Base-by-base conservation (phyloP, 2,888 invertebrate genomes). In the Leptinotarsa tumamoca region DNA sequence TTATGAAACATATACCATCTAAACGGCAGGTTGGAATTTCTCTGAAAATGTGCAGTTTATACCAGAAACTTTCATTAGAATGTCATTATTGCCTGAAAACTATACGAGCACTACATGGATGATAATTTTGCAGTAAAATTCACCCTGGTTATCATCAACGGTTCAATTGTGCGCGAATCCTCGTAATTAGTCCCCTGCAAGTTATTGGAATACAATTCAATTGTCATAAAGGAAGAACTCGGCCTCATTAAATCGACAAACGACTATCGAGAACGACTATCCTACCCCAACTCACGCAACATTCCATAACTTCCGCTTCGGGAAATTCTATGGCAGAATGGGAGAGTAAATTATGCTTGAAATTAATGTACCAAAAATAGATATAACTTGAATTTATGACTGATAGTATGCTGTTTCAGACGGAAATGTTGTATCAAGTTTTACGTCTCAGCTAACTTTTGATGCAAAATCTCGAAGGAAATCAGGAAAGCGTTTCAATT, bases 351-450 rank as follows among this genome's bases (percentile, higher is more conserved):
- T 71, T 71, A 71, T 43, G 58, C 61, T 58, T 61, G 58, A 71
- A 71, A 71, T 71, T 71, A 49, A 43, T 71, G n/a, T 23, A 58
- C 70, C 61, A 43, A 58, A 70, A 70, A 70, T 70, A 70, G 70
- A 70, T 70, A 70, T 33, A 21, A 43, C 54, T 54, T 18, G 54
- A 54, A 54, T 54, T 54, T 54, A 54, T 54, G 54, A 54, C n/a
- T n/a, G 54, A 54, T 54, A 54, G 54, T 54, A 18, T 54, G 54
- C 18, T 54, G 54, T 54, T 54, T 54, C 54, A 54, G 54, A 54
- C 54, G 54, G 54, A 54, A 54, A 54, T 54, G 54, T 18, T 54
- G 10, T 54, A 54, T 54, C 18, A 54, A 54, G 54, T 54, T 54
- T 54, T 54, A 54, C 54, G 54, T 54, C 54, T 54, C 54, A 18